Percentiles rank a stretch among this genome's conserved stretches.
Conservation (phyloP, 2,888 invertebrate species). For the Caenorhabditis sp. region DNA sequence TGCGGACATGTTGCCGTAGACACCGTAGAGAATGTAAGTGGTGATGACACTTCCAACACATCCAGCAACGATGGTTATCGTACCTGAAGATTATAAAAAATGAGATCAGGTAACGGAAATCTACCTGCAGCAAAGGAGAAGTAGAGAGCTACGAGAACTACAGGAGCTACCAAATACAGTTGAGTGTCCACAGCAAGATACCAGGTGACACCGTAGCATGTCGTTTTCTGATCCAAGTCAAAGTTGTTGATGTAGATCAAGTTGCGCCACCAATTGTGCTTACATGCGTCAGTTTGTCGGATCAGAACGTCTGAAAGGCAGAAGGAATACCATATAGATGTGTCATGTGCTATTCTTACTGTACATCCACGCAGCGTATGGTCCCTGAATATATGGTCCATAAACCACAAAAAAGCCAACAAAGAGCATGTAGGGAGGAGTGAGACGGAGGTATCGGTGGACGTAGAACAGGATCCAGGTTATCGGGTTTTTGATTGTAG, state of each 20-base stretch:
- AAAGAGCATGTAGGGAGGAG: slow-evolving; percentile 64
- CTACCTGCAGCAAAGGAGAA: slow-evolving; percentile 40
- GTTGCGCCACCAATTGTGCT: slow-evolving; percentile 67
- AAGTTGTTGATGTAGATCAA: slow-evolving; percentile 74
- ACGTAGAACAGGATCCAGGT: slow-evolving; percentile 76
- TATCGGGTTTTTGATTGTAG: slow-evolving; percentile 49
- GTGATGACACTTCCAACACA: slow-evolving; percentile 50
- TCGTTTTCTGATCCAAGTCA: slow-evolving; percentile 20
- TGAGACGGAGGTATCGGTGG: slow-evolving; percentile 70
- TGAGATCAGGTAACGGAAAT: not conserved
- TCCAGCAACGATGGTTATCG: slow-evolving; percentile 12
- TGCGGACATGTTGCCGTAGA: slow-evolving; percentile 18
- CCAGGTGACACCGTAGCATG: slow-evolving; percentile 64
- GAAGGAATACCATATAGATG: too few relatives aligned
- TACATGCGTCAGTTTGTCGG: slow-evolving; percentile 42
- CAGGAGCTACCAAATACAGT: slow-evolving; percentile 62
- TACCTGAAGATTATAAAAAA: slow-evolving; percentile 14
- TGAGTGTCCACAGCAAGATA: slow-evolving; percentile 68
- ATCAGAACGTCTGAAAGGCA: slow-evolving; percentile 24
- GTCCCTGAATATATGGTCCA: slow-evolving; percentile 53
- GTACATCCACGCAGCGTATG: slow-evolving; percentile 52
- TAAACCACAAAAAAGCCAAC: slow-evolving; percentile 63
- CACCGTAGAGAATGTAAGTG: slow-evolving; percentile 37
- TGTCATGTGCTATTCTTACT: too few relatives aligned
- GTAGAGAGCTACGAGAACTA: slow-evolving; percentile 58